Evolutionary conservation across 2,888 invertebrate genomes (phyloP), one percentile per base, ranked within the genome.

Genomic region (Leucania comma): DNA sequence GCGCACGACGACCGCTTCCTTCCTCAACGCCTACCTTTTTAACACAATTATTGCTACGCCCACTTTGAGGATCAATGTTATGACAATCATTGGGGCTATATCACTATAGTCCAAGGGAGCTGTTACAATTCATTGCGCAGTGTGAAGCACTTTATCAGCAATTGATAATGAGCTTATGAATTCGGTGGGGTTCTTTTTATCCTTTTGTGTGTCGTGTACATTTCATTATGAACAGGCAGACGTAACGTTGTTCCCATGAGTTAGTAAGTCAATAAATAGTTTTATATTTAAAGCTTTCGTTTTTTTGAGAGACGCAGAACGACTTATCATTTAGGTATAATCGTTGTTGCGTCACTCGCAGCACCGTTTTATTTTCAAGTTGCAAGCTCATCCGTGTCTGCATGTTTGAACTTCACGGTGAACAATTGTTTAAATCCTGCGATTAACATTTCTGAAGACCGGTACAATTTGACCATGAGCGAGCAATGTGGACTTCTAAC

Each of bases 1-100:
- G 86, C 35, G 5, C 75, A 63, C 35, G 38, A 35, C 83, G 83
- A 84, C 83, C 85, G 86, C 85, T 90, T 90, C 89, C 90, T 90
- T 90, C 91, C 90, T 89, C 59, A 62, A 54, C 89, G 88, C 87
- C 90, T 88, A 89, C 88, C 70, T 83, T 87, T 91, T 89, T 91
- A 90, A 91, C 82, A 78, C 79, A 80, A 89, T 91, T 90, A 90
- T 87, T 73, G 56, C 74, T 75, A 75, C 86, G 83, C 87, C 81
- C 82, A 60, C 76, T 76, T 71, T 78, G 72, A 69, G 59, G 48
- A 75, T 66, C 82, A 85, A 78, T 90, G 77, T 87, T 88, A 82
- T 83, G 81, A 87, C 87, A 84, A 87, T 81, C 78, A 81, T 81
- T 66, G 70, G 60, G 59, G 56, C 32, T 68, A 42, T 66, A 68